A percentile compares a stretch with the other conserved stretches of the same genome.
These are phyloP conservation scores for Esox masquinongy DNA, from an alignment of 2,797 vertebrate species.

Conservation along the genomic window DNA sequence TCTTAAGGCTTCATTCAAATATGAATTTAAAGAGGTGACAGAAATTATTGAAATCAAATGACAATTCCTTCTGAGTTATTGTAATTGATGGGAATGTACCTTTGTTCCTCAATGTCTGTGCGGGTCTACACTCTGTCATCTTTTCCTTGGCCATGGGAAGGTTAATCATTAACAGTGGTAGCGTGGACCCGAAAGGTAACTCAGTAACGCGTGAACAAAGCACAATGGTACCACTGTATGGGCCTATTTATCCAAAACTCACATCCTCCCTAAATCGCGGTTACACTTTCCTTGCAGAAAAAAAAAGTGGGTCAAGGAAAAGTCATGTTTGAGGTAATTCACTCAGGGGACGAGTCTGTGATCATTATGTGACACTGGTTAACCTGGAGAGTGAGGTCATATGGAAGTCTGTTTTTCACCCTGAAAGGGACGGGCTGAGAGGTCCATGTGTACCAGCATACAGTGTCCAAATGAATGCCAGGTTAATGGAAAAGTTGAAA, in stretches of 20 bases:
- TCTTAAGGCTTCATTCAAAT: too few relatives aligned
- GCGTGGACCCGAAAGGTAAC: slow-evolving; percentile 57
- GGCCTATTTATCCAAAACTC: slow-evolving; percentile 78
- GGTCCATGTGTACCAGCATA: slow-evolving; percentile 26
- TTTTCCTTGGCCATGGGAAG: slow-evolving; percentile 55
- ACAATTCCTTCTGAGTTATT: neutral
- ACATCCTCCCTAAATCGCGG: slow-evolving; percentile 79
- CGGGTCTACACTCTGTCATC: slow-evolving; percentile 1
- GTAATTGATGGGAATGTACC: slow-evolving; percentile 14
- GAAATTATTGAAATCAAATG: too few relatives aligned
- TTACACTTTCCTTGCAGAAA: slow-evolving; percentile 66
- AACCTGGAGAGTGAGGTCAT: slow-evolving; percentile 76
- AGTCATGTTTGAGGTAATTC: slow-evolving; percentile 83
- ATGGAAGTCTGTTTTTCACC: slow-evolving; percentile 54
- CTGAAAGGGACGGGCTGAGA: slow-evolving; percentile 29
- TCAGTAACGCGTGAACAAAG: slow-evolving; percentile 76
- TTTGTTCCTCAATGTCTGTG: slow-evolving; percentile 23
- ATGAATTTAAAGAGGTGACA: too few relatives aligned
- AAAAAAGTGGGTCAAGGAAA: slow-evolving; percentile 75
- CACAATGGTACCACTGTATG: slow-evolving; percentile 79
- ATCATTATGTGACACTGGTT: slow-evolving; percentile 78
- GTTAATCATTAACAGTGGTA: slow-evolving; percentile 75
- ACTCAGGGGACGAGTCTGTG: slow-evolving; percentile 66
- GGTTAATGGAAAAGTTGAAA: slow-evolving; percentile 18
- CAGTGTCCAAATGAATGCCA: neutral